Evolutionary conservation across 2,888 invertebrate species (phyloP), one percentile per base, ranked within the genome.

Genomic region (Onchidella celtica): DNA sequence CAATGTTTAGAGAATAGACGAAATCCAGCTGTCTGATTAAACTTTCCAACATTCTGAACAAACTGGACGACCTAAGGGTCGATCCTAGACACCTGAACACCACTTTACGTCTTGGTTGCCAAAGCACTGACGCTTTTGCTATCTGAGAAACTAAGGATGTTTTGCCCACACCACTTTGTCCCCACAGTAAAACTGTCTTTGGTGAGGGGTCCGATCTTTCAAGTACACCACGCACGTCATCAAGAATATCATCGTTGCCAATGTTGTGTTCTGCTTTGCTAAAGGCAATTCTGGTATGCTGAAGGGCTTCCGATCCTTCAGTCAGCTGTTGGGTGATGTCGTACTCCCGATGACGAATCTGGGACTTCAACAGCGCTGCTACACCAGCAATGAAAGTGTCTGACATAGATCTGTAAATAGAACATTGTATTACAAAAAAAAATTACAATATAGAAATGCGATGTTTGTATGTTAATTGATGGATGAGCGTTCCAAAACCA

Each of bases 271-370:
- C 38, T 3, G 66, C 55, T 21, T 69, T 47, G 17, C 40, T 17
- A 14, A 77, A 77, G 21, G 81, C 82, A 11, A 85, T 29, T 3
- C 65, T 29, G 29, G 85, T 83, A 63, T 86, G 86, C 69, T 86
- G 86, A 0, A 85, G n/a, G 1, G 72, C 72, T 27, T 86, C 86
- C 2, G 82, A 75, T 3, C 79, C 84, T 27, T 81, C 78, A 29
- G 82, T 79, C n/a, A 86, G 69, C 29, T 85, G 83, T 32, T 86
- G 85, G n/a, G 72, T 57, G 34, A 85, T 55, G 73, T 85, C 81
- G 34, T 85, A 86, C 29, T 84, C 78, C 57, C 75, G 74, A 27
- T 79, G 74, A 11, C 66, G 55, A 21, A 85, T 74, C 73, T 84
- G 83, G 14, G 72, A 24, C 34, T 80, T 83, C 32, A 86, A 70